Evolutionary conservation across 2,888 invertebrate genomes (phyloP).

Genomic region (Gortyna flavago): DNA sequence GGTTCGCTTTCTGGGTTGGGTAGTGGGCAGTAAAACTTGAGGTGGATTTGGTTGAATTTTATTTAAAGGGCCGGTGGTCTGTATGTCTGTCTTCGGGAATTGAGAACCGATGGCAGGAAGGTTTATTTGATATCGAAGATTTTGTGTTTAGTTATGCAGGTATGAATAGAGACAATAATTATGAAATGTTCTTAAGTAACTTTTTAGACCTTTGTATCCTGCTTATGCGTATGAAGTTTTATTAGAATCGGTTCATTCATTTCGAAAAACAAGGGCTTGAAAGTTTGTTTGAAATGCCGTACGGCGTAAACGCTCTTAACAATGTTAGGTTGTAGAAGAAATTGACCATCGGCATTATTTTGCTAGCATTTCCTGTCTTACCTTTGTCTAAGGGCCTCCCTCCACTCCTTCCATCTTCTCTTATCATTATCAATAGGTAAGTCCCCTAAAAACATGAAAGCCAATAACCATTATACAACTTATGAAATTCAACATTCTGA

Average conservation of each 20-base stretch:
- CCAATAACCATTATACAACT: background rate
- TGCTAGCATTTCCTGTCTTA: background rate
- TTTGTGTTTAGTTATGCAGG: background rate
- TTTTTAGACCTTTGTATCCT: no score
- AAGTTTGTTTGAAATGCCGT: no score
- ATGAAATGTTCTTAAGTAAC: no score
- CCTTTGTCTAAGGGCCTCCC: no score
- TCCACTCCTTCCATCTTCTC: background rate
- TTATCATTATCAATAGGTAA: background rate
- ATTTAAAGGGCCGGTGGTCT: constrained; percentile 41
- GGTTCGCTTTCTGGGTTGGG: constrained; percentile 39
- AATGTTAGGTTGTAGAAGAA: background rate
- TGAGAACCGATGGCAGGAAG: background rate
- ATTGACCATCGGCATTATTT: no score
- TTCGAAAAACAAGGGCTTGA: no score
- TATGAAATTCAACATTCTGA: background rate
- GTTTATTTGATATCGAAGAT: background rate
- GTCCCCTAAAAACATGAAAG: background rate
- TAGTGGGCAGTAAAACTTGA: constrained; percentile 43
- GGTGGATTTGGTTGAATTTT: constrained; percentile 31
- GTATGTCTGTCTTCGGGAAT: background rate
- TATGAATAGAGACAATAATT: background rate
- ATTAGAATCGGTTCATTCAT: no score
- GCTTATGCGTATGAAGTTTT: no score
- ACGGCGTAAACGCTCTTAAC: background rate